Conservation (phyloP, 1,140 invertebrate species). For the Akabosia matsudoensis region DNA sequence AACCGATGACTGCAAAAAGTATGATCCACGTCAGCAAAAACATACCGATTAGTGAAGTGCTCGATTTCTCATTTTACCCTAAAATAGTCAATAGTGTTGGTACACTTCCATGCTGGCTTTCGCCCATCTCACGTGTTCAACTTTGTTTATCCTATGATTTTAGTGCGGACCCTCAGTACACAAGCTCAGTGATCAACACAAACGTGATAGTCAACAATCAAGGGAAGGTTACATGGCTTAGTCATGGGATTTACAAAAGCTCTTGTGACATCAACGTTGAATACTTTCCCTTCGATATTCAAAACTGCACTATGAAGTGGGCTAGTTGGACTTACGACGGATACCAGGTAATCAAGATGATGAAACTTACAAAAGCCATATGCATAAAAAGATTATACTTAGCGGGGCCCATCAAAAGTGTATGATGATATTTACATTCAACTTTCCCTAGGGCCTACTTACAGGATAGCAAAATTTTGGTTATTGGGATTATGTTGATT, state of each 20-base stretch:
- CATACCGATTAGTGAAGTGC: neutral
- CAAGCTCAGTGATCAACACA: slow-evolving; percentile 73
- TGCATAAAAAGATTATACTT: too few relatives aligned
- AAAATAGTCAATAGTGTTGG: too few relatives aligned
- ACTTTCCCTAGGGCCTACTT: too few relatives aligned
- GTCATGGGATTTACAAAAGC: slow-evolving; percentile 79
- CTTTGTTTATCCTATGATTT: slow-evolving; percentile 49
- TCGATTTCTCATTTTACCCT: too few relatives aligned
- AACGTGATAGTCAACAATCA: slow-evolving; percentile 72
- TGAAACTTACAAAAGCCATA: too few relatives aligned
- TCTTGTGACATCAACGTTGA: slow-evolving; percentile 88
- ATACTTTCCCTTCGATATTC: slow-evolving; percentile 92
- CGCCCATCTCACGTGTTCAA: too few relatives aligned
- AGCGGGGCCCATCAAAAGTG: too few relatives aligned
- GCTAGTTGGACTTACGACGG: slow-evolving; percentile 88
- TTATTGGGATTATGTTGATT: too few relatives aligned
- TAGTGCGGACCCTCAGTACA: slow-evolving; percentile 78
- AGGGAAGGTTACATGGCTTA: slow-evolving; percentile 73
- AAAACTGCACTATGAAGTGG: slow-evolving; percentile 88
- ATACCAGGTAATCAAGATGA: slow-evolving; percentile 66
- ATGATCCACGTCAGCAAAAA: neutral
- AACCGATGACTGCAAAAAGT: neutral
- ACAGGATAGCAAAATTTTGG: too few relatives aligned
- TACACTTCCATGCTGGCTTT: too few relatives aligned
- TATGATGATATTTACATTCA: too few relatives aligned